Percentiles rank a stretch among this genome's conserved stretches.
Conservation (phyloP, 2,113 vertebrate species). For the Alligator mississippiensis region DNA sequence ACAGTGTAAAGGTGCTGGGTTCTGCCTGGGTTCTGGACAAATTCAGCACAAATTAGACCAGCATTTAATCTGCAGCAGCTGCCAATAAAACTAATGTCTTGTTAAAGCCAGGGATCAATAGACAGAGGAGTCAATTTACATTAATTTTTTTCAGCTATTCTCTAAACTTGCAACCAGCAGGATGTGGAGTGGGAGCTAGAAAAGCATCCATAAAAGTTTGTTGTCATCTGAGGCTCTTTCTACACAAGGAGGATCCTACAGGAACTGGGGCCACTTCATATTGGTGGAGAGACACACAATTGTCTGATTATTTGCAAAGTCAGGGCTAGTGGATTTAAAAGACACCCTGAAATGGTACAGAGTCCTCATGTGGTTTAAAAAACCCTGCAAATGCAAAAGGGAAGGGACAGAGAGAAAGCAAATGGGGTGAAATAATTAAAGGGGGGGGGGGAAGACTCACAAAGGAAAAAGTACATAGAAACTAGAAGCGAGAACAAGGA, state of each 20-base stretch:
- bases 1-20: background rate
- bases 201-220: background rate
- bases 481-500: background rate
- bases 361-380: background rate
- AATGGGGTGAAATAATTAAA: background rate
- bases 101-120: background rate
- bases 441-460: background rate
- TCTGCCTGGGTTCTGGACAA: background rate
- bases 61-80: background rate
- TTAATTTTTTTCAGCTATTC: no score
- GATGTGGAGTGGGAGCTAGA: background rate
- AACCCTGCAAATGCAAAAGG: accelerated
- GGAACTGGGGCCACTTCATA: background rate
- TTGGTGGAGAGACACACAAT: background rate
- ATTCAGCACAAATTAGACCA: background rate
- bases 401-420: background rate
- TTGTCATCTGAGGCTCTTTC: background rate
- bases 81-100: background rate
- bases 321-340: background rate
- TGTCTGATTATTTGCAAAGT: background rate
- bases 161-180: background rate
- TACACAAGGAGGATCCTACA: background rate
- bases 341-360: background rate
- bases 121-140: background rate
- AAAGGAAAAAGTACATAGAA: background rate